These are phyloP conservation scores for Sciurus niger DNA, from an alignment of 2,113 vertebrate species.

Conservation along the genomic window DNA sequence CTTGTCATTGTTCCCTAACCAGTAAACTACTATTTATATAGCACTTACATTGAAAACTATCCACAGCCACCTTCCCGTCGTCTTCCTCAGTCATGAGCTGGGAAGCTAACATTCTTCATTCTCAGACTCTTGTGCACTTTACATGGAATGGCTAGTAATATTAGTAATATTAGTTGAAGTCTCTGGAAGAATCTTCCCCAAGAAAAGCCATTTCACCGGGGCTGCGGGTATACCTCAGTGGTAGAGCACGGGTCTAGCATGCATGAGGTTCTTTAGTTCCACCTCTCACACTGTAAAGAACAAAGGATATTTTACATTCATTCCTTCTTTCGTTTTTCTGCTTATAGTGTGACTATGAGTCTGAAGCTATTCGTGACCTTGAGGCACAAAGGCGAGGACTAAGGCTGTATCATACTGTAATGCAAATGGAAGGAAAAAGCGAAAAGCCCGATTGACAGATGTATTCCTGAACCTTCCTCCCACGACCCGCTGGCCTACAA, in stretches of 20 bases:
- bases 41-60: background rate
- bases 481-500: background rate
- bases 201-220: background rate
- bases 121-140: background rate
- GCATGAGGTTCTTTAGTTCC: too few relatives aligned
- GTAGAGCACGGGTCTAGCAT: too few relatives aligned
- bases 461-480: background rate
- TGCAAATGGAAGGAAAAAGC: background rate
- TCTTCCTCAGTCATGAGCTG: background rate
- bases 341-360: background rate
- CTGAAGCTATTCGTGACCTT: background rate
- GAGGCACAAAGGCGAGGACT: background rate
- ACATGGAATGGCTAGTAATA: background rate
- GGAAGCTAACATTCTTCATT: background rate
- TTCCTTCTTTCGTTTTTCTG: background rate
- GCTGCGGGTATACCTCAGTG: too few relatives aligned
- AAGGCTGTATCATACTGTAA: background rate
- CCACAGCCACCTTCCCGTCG: background rate
- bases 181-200: background rate
- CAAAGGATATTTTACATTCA: background rate
- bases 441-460: background rate
- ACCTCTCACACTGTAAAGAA: too few relatives aligned
- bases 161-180: background rate
- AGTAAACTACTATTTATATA: background rate
- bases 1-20: background rate